Percentiles rank a stretch among this genome's conserved stretches.
Evolutionary conservation across 2,113 vertebrate species (phyloP).

Genomic region (Pimephales promelas): DNA sequence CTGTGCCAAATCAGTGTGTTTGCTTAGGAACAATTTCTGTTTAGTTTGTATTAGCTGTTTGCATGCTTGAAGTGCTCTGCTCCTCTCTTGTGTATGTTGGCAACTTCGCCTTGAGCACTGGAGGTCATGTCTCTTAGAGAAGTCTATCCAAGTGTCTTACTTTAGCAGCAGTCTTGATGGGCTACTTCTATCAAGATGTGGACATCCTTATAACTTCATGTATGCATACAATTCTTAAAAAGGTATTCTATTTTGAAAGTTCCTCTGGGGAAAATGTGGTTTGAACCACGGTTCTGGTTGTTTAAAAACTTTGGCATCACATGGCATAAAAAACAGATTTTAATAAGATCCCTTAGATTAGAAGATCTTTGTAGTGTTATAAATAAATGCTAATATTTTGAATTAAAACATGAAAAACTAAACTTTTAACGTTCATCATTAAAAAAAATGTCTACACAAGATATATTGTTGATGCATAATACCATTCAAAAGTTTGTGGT

Average conservation of each 20-base stretch:
- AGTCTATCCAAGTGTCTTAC: neutral
- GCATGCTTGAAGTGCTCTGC: constrained; percentile 31
- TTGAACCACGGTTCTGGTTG: neutral
- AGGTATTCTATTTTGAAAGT: neutral
- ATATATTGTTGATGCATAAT: neutral
- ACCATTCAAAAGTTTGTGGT: neutral
- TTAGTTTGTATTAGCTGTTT: constrained; percentile 38
- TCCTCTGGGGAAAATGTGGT: neutral
- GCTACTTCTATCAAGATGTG: constrained; percentile 23
- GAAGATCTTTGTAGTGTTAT: constrained; percentile 5
- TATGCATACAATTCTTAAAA: constrained; percentile 22
- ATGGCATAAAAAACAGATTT: neutral
- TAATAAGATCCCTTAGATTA: neutral
- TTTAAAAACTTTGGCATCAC: neutral
- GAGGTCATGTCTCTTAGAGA: constrained; percentile 24
- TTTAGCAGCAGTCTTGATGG: neutral
- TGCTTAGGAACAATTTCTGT: constrained; percentile 33
- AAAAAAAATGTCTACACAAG: neutral
- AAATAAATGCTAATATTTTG: neutral
- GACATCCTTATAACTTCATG: constrained; percentile 26
- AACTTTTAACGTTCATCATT: too few species aligned
- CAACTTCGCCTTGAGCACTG: neutral
- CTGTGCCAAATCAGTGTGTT: constrained; percentile 20
- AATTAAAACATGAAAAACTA: too few species aligned
- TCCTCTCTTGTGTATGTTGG: constrained; percentile 47